These are phyloP conservation scores for Columba livia DNA, from an alignment of 2,113 vertebrate genomes.

Conservation along the genomic window DNA sequence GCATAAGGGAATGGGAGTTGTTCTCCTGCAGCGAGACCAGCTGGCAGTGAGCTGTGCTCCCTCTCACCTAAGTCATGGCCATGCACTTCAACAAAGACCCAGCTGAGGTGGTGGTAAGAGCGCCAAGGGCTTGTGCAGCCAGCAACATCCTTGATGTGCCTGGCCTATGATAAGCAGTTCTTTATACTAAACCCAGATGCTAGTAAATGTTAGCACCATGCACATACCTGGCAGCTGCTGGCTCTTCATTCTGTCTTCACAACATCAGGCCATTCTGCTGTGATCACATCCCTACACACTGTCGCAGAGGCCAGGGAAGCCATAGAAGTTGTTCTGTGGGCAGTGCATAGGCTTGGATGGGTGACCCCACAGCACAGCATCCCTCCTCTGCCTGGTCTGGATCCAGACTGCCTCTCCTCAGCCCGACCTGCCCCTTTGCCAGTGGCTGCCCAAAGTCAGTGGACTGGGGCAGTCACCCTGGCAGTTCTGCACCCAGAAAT, in stretches of 20 bases:
- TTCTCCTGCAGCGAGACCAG: rapidly evolving
- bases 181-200: background rate
- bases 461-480: background rate
- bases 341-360: background rate
- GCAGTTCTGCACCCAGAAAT: background rate
- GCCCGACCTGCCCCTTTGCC: background rate
- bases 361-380: rapidly evolving
- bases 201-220: background rate
- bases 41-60: background rate
- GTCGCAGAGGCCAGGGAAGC: background rate
- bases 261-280: background rate
- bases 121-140: background rate
- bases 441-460: background rate
- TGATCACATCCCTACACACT: background rate
- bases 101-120: rapidly evolving
- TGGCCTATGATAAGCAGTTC: background rate
- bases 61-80: background rate
- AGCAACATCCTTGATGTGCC: background rate
- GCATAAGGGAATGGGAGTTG: background rate
- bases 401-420: background rate
- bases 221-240: rapidly evolving
- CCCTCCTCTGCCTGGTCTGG: background rate
- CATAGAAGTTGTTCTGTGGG: background rate
- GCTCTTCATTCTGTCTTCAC: background rate
- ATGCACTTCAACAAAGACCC: background rate